A percentile compares a stretch with the other conserved stretches of the same genome.
Evolutionary conservation across 2,888 invertebrate species (phyloP).

Genomic region (Drosophila aldrichi): DNA sequence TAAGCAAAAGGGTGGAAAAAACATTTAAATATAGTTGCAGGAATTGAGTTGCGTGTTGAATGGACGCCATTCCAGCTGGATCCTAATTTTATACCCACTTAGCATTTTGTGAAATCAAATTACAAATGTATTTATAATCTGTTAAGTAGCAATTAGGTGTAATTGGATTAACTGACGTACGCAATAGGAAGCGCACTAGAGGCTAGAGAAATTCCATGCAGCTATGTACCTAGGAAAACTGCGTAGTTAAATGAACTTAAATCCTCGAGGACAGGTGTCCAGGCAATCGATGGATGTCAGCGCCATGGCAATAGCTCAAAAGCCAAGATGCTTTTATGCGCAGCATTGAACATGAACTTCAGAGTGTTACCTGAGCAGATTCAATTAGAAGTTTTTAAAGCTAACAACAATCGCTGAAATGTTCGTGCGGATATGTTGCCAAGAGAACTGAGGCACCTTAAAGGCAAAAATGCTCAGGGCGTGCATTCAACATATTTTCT

Average conservation of each 20-base stretch:
- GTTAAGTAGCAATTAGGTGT: constrained; percentile 21
- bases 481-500: neutral
- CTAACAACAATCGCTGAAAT: neutral
- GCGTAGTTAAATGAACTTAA: neutral
- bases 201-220: neutral
- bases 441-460: neutral
- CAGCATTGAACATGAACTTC: neutral
- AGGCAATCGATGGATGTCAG: neutral
- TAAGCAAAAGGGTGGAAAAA: neutral
- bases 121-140: constrained; percentile 19
- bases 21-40: constrained; percentile 16
- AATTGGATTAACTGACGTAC: constrained; percentile 9
- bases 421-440: neutral
- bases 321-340: neutral
- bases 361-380: neutral
- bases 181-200: neutral
- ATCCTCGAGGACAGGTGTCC: neutral
- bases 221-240: neutral
- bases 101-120: constrained; percentile 16
- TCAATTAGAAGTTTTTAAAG: constrained; percentile 8
- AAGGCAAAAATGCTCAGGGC: neutral
- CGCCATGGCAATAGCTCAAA: constrained; percentile 4
- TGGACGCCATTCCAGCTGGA: neutral
- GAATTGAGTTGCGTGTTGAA: constrained; percentile 7
- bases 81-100: constrained; percentile 11